phyloP scores from a whole-genome alignment of 2,113 vertebrate genomes.

The human (Homo sapiens) region DNA sequence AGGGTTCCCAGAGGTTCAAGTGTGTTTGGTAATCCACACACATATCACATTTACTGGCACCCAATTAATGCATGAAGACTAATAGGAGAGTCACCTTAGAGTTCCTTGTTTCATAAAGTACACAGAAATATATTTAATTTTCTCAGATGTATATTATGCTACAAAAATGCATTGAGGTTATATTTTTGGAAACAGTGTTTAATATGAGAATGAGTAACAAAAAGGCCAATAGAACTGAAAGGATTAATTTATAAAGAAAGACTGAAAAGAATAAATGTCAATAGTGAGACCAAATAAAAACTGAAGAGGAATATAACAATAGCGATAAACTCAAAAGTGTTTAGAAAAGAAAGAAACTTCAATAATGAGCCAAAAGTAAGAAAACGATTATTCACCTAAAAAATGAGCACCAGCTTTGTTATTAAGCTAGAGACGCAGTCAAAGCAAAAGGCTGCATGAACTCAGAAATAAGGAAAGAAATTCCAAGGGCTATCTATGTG shows the following conservation, averaged over 20 bases:
- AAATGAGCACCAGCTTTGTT: neutral
- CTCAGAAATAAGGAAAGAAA: neutral
- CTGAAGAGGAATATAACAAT: neutral
- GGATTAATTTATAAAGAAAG: neutral
- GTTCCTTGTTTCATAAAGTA: neutral
- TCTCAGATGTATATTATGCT: neutral
- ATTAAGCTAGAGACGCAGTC: neutral
- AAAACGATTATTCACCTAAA: neutral
- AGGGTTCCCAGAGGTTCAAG: neutral
- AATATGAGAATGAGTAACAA: neutral
- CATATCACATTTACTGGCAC: neutral
- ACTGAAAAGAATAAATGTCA: neutral
- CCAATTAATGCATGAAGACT: neutral
- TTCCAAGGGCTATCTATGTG: neutral
- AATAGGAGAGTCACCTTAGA: neutral
- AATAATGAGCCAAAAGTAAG: neutral
- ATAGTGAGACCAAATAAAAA: neutral
- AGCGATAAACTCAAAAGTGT: neutral
- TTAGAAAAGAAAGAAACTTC: neutral
- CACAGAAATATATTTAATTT: neutral
- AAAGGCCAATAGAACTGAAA: neutral
- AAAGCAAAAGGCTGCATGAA: neutral
- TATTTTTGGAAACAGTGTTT: neutral
- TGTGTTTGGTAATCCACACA: neutral
- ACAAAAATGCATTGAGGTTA: neutral